Percentiles rank a stretch among this genome's conserved stretches.
Evolutionary conservation across 2,113 vertebrate genomes (phyloP).

Genomic region (Acrocephalus kingi): DNA sequence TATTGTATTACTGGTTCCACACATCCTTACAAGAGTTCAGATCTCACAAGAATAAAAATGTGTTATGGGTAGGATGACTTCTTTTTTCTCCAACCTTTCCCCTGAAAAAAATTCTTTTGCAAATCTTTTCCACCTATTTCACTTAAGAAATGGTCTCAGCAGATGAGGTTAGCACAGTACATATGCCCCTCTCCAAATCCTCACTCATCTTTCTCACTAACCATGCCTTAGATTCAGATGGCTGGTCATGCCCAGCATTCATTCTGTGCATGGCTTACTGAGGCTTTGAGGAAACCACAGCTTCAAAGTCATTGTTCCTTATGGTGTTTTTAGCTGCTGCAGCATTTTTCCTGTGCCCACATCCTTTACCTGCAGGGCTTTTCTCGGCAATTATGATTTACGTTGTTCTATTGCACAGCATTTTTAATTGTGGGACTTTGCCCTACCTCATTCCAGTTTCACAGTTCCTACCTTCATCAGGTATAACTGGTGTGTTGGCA

Average conservation of each 20-base stretch:
- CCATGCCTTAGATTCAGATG: not conserved
- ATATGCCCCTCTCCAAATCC: constrained; percentile 9
- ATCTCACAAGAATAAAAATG: not conserved
- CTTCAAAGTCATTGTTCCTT: constrained; percentile 10
- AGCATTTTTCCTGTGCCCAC: constrained; percentile 6
- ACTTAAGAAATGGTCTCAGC: constrained; percentile 18
- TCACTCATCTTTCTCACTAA: constrained; percentile 4
- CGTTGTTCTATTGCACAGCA: not conserved
- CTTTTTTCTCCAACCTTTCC: not conserved
- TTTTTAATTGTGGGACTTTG: constrained; percentile 26
- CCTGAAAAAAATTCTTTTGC: not conserved
- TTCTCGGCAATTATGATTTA: constrained; percentile 27
- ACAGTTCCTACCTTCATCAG: not conserved
- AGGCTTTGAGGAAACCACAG: constrained; percentile 20
- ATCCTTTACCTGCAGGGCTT: constrained; percentile 42
- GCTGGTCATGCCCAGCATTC: constrained; percentile 30
- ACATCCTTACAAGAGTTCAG: not conserved
- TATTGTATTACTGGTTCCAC: not conserved
- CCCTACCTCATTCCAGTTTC: not conserved
- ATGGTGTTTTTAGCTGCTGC: not conserved
- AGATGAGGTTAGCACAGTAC: not conserved
- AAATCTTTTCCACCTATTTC: not conserved
- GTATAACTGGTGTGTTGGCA: not conserved
- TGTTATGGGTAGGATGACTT: not conserved
- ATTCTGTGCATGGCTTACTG: not conserved